phyloP scores from a whole-genome alignment of 2,797 vertebrate species.

The Dendrocincla tyrannina region DNA sequence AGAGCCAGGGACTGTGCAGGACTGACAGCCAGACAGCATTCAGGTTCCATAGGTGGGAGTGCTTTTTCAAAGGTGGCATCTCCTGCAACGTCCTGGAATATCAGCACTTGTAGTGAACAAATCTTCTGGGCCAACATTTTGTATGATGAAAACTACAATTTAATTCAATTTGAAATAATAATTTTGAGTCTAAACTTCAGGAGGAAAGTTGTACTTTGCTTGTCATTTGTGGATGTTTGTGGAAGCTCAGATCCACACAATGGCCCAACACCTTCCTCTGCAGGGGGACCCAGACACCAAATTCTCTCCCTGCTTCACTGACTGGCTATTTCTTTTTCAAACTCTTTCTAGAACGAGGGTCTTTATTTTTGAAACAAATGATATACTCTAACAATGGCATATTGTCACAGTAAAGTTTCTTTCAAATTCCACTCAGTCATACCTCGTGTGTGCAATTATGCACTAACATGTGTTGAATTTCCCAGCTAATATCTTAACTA shows the following conservation, averaged over 20 bases:
- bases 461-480: neutral
- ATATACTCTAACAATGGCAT: neutral
- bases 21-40: neutral
- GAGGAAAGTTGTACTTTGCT: neutral
- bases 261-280: neutral
- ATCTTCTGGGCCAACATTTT: neutral
- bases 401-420: neutral
- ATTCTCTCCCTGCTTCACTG: neutral
- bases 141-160: neutral
- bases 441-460: neutral
- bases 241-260: neutral
- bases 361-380: neutral
- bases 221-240: neutral
- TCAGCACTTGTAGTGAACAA: neutral
- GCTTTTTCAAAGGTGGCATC: neutral
- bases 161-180: neutral
- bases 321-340: neutral
- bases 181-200: neutral
- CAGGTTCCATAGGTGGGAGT: neutral
- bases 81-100: neutral
- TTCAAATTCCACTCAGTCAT: neutral
- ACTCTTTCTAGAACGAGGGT: neutral
- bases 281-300: neutral
- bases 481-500: slow-evolving; percentile 4
- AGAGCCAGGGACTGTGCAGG: neutral